Conservation (phyloP, 1,140 invertebrate species). For the Pygmarrhopalites habei region DNA sequence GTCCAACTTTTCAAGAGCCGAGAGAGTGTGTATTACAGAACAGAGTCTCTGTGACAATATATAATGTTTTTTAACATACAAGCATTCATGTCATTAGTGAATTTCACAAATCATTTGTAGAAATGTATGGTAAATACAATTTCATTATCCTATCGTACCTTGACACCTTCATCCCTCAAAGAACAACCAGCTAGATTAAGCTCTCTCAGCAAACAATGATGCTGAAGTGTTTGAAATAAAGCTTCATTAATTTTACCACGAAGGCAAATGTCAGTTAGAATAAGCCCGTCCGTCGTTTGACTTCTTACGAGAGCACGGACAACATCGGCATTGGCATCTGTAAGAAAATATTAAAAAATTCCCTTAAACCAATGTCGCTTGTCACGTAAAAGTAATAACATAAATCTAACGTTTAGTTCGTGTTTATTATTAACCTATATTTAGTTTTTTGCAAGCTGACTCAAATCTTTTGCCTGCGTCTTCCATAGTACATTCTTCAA, state of each 20-base stretch:
- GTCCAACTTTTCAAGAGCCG: slow-evolving; percentile 20
- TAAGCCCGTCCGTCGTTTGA: slow-evolving; percentile 21
- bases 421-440: slow-evolving; percentile 16
- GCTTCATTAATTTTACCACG: neutral
- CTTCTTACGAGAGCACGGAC: slow-evolving; percentile 3
- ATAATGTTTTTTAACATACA: too few relatives aligned
- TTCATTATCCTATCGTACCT: too few relatives aligned
- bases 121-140: too few relatives aligned
- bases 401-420: too few relatives aligned
- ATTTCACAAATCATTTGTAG: too few relatives aligned
- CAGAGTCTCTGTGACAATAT: slow-evolving; percentile 15
- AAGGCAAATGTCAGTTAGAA: slow-evolving; percentile 18
- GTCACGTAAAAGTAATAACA: too few relatives aligned
- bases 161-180: slow-evolving; percentile 27
- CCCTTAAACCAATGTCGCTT: too few relatives aligned
- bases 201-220: slow-evolving; percentile 17
- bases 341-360: too few relatives aligned
- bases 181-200: slow-evolving; percentile 27
- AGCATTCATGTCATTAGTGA: too few relatives aligned
- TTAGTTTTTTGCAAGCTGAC: slow-evolving; percentile 15
- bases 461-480: slow-evolving; percentile 18
- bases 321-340: slow-evolving; percentile 6
- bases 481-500: slow-evolving; percentile 16
- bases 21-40: slow-evolving; percentile 19
- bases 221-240: slow-evolving; percentile 15